Percentiles rank a stretch among this genome's conserved stretches.
Conservation (phyloP, 2,113 vertebrate genomes). For the Macquaria australasica region DNA sequence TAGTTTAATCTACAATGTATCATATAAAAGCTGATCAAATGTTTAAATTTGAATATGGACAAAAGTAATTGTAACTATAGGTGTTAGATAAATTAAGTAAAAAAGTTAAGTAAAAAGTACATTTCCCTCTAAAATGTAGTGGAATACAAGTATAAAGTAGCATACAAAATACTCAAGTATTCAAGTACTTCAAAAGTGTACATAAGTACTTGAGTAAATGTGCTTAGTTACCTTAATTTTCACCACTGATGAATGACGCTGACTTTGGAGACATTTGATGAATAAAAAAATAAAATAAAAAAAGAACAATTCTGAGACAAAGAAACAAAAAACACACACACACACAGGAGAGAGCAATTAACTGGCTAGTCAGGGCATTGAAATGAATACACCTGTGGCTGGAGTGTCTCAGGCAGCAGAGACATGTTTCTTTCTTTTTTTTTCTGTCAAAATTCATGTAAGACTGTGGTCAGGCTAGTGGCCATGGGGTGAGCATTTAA, state of each 20-base stretch:
- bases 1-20: background rate
- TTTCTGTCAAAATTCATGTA: conserved; percentile 11
- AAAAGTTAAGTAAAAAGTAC: too few relatives aligned
- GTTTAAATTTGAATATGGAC: too few relatives aligned
- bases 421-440: background rate
- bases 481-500: conserved; percentile 32
- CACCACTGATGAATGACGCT: background rate
- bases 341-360: conserved; percentile 3
- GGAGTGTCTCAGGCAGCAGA: conserved; percentile 3
- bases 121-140: too few relatives aligned
- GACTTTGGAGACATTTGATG: background rate
- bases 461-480: conserved; percentile 11
- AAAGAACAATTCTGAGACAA: background rate
- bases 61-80: too few relatives aligned
- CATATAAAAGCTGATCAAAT: too few relatives aligned
- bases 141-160: background rate
- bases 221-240: background rate
- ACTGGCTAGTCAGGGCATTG: background rate
- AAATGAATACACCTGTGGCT: conserved; percentile 25
- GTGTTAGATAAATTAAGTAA: background rate
- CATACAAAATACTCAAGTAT: background rate
- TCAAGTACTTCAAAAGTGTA: background rate
- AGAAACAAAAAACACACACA: too few relatives aligned
- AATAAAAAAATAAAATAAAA: background rate
- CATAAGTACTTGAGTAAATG: background rate